A percentile compares a stretch with the other conserved stretches of the same genome.
phyloP scores from a whole-genome alignment of 2,113 vertebrate species.

The Varanus komodoensis region DNA sequence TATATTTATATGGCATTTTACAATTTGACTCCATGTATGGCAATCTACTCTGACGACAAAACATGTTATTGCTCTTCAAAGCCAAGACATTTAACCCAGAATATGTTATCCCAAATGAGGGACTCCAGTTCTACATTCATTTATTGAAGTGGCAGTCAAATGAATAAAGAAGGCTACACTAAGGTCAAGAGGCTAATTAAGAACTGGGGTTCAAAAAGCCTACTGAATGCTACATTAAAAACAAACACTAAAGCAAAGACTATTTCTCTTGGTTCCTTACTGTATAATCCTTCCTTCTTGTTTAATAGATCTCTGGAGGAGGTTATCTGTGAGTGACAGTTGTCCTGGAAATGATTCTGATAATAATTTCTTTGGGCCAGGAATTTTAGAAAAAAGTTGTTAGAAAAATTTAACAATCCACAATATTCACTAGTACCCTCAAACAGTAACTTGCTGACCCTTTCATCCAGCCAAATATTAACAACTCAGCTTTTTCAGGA shows the following conservation, averaged over 20 bases:
- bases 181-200: constrained; percentile 1
- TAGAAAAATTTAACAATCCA: not conserved
- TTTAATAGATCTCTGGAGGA: not conserved
- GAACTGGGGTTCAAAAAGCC: not conserved
- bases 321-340: not conserved
- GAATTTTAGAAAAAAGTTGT: not conserved
- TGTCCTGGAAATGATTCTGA: not conserved
- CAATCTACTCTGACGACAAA: constrained; percentile 4
- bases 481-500: not conserved
- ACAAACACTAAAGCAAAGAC: not conserved
- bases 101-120: constrained; percentile 22
- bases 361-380: not conserved
- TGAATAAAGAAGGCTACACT: constrained; percentile 8
- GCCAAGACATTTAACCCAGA: constrained; percentile 11
- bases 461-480: not conserved
- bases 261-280: not conserved
- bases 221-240: not conserved
- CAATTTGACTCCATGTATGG: not conserved
- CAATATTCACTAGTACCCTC: not conserved
- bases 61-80: not conserved
- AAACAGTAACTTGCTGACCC: not conserved
- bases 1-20: not conserved
- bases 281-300: not conserved
- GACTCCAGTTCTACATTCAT: constrained; percentile 8
- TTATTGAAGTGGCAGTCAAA: not conserved